phyloP scores from a whole-genome alignment of 2,113 vertebrate species.

The Sinocyclocheilus grahami region DNA sequence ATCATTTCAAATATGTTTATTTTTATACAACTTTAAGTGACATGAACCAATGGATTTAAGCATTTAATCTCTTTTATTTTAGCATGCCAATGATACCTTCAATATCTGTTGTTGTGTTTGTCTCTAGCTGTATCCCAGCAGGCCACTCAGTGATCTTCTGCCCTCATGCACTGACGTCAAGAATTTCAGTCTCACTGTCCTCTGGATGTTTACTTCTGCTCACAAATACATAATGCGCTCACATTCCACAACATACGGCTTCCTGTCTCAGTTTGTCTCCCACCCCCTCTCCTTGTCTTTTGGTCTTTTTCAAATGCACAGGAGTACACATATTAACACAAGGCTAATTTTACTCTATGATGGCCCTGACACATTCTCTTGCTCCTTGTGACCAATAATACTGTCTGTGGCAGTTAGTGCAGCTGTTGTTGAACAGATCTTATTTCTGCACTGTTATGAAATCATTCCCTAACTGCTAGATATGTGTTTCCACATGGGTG shows the following conservation, averaged over 20 bases:
- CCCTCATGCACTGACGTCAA: not conserved
- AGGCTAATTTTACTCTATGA: conserved; percentile 30
- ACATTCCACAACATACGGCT: conserved; percentile 18
- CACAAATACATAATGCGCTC: conserved; percentile 34
- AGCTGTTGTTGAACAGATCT: conserved; percentile 52
- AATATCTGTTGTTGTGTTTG: not conserved
- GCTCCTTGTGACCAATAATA: conserved; percentile 22
- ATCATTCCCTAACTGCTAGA: conserved; percentile 1
- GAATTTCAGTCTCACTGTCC: conserved; percentile 70
- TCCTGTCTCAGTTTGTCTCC: conserved; percentile 7
- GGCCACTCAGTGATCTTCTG: not conserved
- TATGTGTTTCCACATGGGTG: conserved; percentile 18
- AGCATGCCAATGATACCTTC: not conserved
- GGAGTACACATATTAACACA: not conserved
- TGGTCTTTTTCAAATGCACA: not conserved
- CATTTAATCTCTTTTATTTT: not conserved
- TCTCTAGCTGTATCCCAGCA: conserved; percentile 15
- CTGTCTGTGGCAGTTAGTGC: conserved; percentile 35
- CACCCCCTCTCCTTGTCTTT: not conserved
- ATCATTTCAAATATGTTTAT: not conserved
- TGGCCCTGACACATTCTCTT: conserved; percentile 27
- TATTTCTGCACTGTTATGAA: conserved; percentile 43
- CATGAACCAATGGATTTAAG: not conserved
- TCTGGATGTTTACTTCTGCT: conserved; percentile 66
- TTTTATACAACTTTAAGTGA: not conserved